phyloP scores from a whole-genome alignment of 2,113 vertebrate genomes.

The Cyanoderma ruficeps region DNA sequence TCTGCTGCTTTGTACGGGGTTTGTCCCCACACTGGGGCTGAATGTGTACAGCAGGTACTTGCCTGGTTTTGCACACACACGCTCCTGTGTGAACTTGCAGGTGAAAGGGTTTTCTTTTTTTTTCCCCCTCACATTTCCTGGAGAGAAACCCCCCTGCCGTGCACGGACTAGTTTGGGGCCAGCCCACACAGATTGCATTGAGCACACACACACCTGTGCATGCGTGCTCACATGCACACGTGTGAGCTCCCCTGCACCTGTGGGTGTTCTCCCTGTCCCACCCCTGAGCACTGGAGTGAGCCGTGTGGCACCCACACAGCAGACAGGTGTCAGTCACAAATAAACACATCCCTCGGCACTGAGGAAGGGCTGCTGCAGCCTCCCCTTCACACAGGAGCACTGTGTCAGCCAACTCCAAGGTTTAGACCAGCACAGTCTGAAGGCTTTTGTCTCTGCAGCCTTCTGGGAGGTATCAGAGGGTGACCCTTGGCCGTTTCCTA shows the following conservation, averaged over 20 bases:
- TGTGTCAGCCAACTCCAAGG: not conserved
- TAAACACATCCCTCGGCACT: not conserved
- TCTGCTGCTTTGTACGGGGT: not conserved
- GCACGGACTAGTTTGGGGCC: not conserved
- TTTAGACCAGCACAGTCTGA: not conserved
- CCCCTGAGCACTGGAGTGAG: fast-evolving
- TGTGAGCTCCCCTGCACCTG: not conserved
- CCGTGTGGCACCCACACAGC: not conserved
- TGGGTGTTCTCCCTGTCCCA: not conserved
- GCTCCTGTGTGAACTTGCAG: not conserved
- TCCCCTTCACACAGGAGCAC: not conserved
- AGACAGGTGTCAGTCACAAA: not conserved
- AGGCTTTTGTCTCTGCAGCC: not conserved
- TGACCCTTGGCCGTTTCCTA: not conserved
- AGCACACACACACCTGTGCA: not conserved
- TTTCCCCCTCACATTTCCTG: not conserved
- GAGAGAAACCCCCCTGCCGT: not conserved
- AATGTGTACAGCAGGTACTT: fast-evolving
- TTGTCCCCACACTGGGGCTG: not conserved
- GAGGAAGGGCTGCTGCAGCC: not conserved
- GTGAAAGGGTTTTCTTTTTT: not conserved
- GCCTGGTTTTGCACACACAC: not conserved
- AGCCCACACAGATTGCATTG: not conserved
- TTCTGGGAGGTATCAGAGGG: not conserved
- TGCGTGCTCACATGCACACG: fast-evolving